Evolutionary conservation across 2,797 vertebrate genomes (phyloP).

Genomic region (Anabas testudineus): DNA sequence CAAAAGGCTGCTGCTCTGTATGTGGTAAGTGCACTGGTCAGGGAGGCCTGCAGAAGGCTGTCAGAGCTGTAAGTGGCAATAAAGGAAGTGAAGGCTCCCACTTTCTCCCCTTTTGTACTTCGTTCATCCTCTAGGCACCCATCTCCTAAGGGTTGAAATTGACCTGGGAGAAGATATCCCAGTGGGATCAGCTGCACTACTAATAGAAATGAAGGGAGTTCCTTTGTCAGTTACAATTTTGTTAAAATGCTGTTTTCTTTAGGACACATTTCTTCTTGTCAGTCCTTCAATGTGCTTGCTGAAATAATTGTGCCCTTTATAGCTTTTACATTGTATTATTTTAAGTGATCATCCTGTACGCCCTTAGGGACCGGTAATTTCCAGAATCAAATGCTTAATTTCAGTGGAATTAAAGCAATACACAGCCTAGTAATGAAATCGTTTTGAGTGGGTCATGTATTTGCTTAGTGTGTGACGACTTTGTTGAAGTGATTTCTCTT

Average conservation of each 20-base stretch:
- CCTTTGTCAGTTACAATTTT: neutral
- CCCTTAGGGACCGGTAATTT: slow-evolving; percentile 9
- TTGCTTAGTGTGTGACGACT: slow-evolving; percentile 25
- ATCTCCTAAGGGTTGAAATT: slow-evolving; percentile 11
- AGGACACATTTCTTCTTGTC: slow-evolving; percentile 4
- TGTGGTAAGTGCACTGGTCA: slow-evolving; percentile 17
- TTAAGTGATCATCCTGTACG: slow-evolving; percentile 22
- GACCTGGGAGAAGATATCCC: slow-evolving; percentile 13
- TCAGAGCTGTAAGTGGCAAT: slow-evolving; percentile 40
- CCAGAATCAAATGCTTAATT: slow-evolving; percentile 13
- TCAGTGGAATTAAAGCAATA: slow-evolving; percentile 19
- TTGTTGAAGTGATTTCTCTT: neutral
- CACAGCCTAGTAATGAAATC: neutral
- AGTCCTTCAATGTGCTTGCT: neutral
- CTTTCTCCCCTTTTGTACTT: slow-evolving; percentile 22
- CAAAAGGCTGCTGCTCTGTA: slow-evolving; percentile 27
- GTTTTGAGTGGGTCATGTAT: slow-evolving; percentile 6
- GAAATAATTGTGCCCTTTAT: slow-evolving; percentile 13
- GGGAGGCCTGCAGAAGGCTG: slow-evolving; percentile 7
- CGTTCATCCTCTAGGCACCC: neutral
- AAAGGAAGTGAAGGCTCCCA: slow-evolving; percentile 35
- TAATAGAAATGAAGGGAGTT: neutral
- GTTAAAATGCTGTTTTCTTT: neutral
- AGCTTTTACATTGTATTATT: slow-evolving; percentile 21
- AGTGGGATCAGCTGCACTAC: neutral